phyloP scores from a whole-genome alignment of 2,888 invertebrate species.

The Andrena haemorrhoa region DNA sequence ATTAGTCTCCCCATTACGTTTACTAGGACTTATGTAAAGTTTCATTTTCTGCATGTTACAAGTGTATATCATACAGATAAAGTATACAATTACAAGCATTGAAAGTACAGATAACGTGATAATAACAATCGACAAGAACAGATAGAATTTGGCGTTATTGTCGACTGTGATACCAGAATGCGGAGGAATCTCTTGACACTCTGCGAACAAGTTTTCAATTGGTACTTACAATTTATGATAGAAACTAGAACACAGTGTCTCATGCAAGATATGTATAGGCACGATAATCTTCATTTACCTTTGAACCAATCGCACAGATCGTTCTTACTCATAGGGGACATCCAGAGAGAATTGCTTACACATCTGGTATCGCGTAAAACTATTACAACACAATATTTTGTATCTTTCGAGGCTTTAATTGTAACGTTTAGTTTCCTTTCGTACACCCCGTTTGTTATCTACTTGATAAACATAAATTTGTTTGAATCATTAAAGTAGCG shows the following conservation, averaged over 20 bases:
- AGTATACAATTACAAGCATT: slow-evolving; percentile 41
- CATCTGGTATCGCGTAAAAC: slow-evolving; percentile 67
- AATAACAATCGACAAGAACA: slow-evolving; percentile 32
- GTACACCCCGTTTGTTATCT: neutral
- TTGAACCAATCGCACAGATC: slow-evolving; percentile 61
- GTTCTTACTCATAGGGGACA: slow-evolving; percentile 33
- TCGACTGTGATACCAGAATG: neutral
- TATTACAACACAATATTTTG: slow-evolving; percentile 62
- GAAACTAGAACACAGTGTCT: neutral
- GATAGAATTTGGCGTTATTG: neutral
- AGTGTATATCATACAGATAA: slow-evolving; percentile 19
- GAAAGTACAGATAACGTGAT: slow-evolving; percentile 17
- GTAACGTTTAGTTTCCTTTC: slow-evolving; percentile 38
- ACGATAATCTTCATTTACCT: slow-evolving; percentile 37
- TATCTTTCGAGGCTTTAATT: slow-evolving; percentile 18
- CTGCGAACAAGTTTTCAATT: slow-evolving; percentile 14
- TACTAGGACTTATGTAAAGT: slow-evolving; percentile 7
- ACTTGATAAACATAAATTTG: neutral
- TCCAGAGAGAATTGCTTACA: slow-evolving; percentile 62
- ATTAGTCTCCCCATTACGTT: neutral
- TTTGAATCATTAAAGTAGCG: neutral
- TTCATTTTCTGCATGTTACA: slow-evolving; percentile 5
- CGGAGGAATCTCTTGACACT: neutral
- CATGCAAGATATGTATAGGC: neutral
- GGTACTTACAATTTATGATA: neutral